These are phyloP conservation scores for Trogon melanurus DNA, from an alignment of 2,113 vertebrate species.

Conservation along the genomic window DNA sequence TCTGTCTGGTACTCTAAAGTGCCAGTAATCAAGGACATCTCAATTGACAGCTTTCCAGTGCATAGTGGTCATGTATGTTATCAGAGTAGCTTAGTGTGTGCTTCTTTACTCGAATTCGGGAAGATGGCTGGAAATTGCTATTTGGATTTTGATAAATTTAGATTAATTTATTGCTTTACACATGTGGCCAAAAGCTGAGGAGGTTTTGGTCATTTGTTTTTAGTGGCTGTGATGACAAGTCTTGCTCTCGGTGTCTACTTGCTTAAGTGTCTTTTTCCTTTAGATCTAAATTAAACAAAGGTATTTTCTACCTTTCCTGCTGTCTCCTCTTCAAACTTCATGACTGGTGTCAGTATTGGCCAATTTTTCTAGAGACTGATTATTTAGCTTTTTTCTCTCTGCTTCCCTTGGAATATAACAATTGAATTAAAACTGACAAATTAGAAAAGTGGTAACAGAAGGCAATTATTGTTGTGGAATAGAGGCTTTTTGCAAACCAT, in stretches of 20 bases:
- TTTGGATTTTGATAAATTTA: background rate
- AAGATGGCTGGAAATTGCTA: background rate
- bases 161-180: background rate
- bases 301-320: background rate
- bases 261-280: background rate
- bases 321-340: background rate
- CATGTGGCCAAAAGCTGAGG: background rate
- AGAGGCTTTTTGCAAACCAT: background rate
- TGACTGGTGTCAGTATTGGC: background rate
- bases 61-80: fast-evolving
- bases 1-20: background rate
- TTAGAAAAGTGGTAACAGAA: background rate
- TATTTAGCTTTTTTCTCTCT: background rate
- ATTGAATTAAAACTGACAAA: background rate
- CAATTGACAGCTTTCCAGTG: background rate
- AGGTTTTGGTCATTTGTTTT: background rate
- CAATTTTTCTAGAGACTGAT: background rate
- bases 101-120: background rate
- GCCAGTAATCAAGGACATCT: background rate
- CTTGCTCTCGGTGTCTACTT: background rate
- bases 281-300: background rate
- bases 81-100: background rate
- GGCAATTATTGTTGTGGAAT: background rate
- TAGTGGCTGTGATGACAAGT: background rate
- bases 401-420: background rate